Evolutionary conservation across 2,888 invertebrate species (phyloP).

Genomic region (Cantharis lateralis): DNA sequence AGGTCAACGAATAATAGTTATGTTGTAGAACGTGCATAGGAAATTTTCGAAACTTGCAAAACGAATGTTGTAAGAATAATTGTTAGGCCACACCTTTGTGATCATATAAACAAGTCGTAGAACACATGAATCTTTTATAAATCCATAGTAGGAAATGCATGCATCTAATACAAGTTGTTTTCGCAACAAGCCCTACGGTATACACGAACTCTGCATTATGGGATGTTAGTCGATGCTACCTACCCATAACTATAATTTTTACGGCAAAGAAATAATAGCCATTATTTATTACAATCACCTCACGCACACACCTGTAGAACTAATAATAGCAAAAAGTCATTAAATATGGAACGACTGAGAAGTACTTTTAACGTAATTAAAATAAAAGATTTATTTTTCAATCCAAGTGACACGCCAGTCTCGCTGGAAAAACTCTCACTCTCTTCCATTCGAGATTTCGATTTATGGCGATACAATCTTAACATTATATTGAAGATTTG

Average conservation of each 20-base stretch:
- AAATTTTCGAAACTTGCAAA: not conserved
- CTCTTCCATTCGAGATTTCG: too few species aligned
- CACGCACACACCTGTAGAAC: constrained; percentile 27
- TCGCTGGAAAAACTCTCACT: not conserved
- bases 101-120: not conserved
- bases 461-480: too few species aligned
- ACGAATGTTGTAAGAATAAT: not conserved
- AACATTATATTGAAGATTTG: too few species aligned
- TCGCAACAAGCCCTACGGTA: constrained; percentile 25
- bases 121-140: not conserved
- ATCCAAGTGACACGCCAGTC: not conserved
- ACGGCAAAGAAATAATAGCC: constrained; percentile 8
- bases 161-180: constrained; percentile 14
- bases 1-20: not conserved
- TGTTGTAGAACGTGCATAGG: not conserved
- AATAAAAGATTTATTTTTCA: not conserved
- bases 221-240: constrained; percentile 18
- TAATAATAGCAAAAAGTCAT: constrained; percentile 13
- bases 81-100: not conserved
- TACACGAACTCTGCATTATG: constrained; percentile 23
- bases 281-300: constrained; percentile 18
- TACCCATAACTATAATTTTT: constrained; percentile 17
- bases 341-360: not conserved
- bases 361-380: not conserved
- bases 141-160: constrained; percentile 10